Conservation (phyloP, 2,113 vertebrate genomes). For the Sphaerodactylus townsendi region DNA sequence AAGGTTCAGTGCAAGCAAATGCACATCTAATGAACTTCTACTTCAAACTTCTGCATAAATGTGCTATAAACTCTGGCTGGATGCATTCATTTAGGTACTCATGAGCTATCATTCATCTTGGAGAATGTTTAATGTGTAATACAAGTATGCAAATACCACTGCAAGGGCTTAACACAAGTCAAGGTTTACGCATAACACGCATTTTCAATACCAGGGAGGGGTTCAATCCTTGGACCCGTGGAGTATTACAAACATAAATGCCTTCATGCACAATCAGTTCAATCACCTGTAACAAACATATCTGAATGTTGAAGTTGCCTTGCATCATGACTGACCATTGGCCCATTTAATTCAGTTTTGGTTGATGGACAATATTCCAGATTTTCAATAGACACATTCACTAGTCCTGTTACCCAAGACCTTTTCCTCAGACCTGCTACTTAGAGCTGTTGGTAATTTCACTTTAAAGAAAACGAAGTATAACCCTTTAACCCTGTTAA, state of each 20-base stretch:
- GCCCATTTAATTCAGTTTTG: neutral
- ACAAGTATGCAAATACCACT: conserved; percentile 10
- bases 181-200: neutral
- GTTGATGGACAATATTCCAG: neutral
- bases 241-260: neutral
- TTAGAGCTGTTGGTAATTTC: neutral
- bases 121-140: neutral
- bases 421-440: neutral
- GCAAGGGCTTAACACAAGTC: neutral
- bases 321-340: neutral
- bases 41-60: neutral
- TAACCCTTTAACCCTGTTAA: neutral
- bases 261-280: neutral
- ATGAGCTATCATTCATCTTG: conserved; percentile 10
- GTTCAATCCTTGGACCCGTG: neutral
- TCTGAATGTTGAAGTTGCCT: too few species aligned
- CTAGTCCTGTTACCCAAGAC: neutral
- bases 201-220: neutral
- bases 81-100: neutral
- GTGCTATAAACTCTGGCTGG: neutral
- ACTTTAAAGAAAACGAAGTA: neutral
- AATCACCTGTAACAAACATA: neutral
- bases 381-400: neutral
- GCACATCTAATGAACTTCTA: neutral
- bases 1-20: neutral